Base-by-base conservation (phyloP, 2,888 invertebrate species). In the Strigamia crassipes region DNA sequence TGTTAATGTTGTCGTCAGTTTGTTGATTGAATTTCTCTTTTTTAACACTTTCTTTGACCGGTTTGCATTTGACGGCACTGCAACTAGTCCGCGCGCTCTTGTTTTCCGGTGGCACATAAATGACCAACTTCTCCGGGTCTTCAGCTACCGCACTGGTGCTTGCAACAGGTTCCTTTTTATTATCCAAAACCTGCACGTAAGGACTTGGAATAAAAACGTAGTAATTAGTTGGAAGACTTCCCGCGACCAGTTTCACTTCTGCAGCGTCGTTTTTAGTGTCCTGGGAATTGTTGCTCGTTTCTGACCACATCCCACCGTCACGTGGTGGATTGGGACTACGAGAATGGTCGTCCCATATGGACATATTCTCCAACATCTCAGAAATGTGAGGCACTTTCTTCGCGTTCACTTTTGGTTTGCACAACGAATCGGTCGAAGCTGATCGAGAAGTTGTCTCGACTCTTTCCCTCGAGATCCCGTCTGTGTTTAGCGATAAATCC, bases 1-100 rank as follows among this genome's bases (percentile, higher is more conserved):
- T 96, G 87, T 94, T 94, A 66, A 94, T 96, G 84, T 88, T 86
- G 8, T 92, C 91, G 85, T 4, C 92, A 89, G 0, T 66, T 9
- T 31, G 66, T 23, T 66, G 66, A 27, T 66, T 66, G 31, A 66
- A 66, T 51, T 51, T 15, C 10, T 31, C 66, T 23, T 66, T 66
- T 4, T 12, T 6, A 15, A 51, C 51, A 6, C 15, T 77, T 23
- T 78, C 41, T 78, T 78, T 38, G 1, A 38, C 78, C 10, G 41
- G 31, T 34, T 34, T 34, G 31, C 1, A n/a, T 23, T 73, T 27
- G 2, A 31, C 10, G 73, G 73, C 4, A n/a, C n/a, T 78, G n/a
- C n/a, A 5, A 9, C 21, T 27, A 10, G 21, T 42, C 34, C 12
- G 78, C 3, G 9, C 34, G 12, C 21, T n/a, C 15, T 78, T 38